phyloP scores from a whole-genome alignment of 1,140 invertebrate genomes.

The Orussus abietinus region DNA sequence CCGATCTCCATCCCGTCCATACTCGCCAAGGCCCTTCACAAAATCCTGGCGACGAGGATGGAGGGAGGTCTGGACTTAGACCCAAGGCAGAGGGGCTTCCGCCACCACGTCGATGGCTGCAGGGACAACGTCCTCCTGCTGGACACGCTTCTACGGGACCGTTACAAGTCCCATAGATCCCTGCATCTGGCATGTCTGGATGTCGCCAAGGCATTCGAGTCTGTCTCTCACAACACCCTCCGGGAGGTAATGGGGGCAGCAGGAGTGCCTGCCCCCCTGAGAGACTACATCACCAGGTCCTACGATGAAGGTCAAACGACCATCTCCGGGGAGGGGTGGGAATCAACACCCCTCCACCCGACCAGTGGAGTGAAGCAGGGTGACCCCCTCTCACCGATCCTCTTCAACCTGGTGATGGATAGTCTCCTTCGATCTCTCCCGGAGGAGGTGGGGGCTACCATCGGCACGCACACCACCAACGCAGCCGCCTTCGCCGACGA shows the following conservation, averaged over 20 bases:
- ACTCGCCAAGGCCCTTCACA: slow-evolving; percentile 31
- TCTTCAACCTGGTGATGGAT: slow-evolving; percentile 54
- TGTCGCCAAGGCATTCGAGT: neutral
- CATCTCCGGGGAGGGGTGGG: neutral
- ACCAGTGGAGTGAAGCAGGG: slow-evolving; percentile 51
- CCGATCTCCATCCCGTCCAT: slow-evolving; percentile 44
- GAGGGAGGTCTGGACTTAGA: neutral
- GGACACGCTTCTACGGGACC: slow-evolving; percentile 11
- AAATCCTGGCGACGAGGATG: slow-evolving; percentile 33
- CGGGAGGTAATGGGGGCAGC: slow-evolving; percentile 2
- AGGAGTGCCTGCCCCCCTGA: neutral
- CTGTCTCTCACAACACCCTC: too few relatives aligned
- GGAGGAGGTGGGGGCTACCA: too few relatives aligned
- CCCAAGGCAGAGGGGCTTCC: slow-evolving; percentile 19
- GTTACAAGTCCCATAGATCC: too few relatives aligned
- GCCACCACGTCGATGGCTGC: slow-evolving; percentile 18
- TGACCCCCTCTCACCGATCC: slow-evolving; percentile 48
- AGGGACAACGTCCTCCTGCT: slow-evolving; percentile 15
- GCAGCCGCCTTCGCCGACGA: too few relatives aligned
- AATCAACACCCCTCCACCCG: slow-evolving; percentile 1
- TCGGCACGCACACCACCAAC: too few relatives aligned
- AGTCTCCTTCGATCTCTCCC: too few relatives aligned
- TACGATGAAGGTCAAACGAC: slow-evolving; percentile 6
- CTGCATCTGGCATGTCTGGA: neutral
- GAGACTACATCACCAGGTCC: neutral